Evolutionary conservation across 2,888 invertebrate genomes (phyloP), one percentile per base, ranked within the genome.

Genomic region (Eretmocerus hayati): DNA sequence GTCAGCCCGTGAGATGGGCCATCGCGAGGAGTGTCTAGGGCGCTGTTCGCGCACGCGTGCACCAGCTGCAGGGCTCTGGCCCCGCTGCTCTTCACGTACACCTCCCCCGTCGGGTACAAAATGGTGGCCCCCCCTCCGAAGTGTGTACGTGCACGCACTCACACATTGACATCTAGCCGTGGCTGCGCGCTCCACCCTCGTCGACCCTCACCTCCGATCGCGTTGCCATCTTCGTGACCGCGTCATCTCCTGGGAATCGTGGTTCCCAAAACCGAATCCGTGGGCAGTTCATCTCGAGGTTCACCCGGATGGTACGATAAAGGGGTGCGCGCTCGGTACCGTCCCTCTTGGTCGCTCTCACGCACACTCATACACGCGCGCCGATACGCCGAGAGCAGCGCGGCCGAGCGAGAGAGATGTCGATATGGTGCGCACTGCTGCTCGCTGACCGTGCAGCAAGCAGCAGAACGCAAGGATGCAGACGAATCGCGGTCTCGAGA

Each of bases 81-180:
- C 8, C 6, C 8, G 8, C 8, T 11, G 67, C 67, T 65, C 66
- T 67, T 66, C 64, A 68, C 67, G 65, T 65, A 67, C 70, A 68
- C 71, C 71, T 69, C 53, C 53, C 71, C 72, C 72, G 70, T 68
- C 66, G 69, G 66, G 64, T 64, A 72, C 73, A 73, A 73, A 73
- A 73, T 73, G 73, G 73, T 68, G 71, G 73, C 67, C 70, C 69
- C n/a, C 69, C 64, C 67, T 57, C 58, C 19, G 21, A 5, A 20
- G 31, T 37, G 30, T 22, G 23, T 30, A 36, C 18, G 22, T 15
- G 23, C 46, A 16, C 44, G 22, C 49, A 19, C 37, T 18, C 30
- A 5, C 33, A 5, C 33, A 5, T 15, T 6, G 8, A 26, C 26
- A 6, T 6, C 26, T 11, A 9, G 26, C 26, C 26, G 26, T 9